These are phyloP conservation scores for Melitaea athalia DNA, from an alignment of 2,888 invertebrate species.

Conservation along the genomic window DNA sequence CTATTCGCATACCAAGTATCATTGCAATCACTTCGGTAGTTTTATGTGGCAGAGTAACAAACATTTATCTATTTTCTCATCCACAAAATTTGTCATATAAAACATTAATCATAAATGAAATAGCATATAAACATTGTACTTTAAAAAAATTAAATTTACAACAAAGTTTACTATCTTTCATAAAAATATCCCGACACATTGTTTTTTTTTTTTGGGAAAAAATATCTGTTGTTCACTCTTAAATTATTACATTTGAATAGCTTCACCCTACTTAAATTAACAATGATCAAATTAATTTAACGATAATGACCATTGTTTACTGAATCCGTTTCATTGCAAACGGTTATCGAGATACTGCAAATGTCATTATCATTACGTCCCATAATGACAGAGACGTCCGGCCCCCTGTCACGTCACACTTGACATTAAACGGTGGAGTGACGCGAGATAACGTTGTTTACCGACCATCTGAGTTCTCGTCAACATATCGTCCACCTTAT, in stretches of 20 bases:
- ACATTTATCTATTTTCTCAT: no score
- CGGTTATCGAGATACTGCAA: constrained; percentile 34
- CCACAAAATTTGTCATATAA: no score
- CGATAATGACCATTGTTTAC: constrained; percentile 13
- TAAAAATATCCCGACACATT: no score
- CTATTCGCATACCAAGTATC: no score
- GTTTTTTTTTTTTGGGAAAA: not conserved
- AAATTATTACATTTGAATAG: not conserved
- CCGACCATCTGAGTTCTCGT: constrained; percentile 37
- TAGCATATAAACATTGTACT: no score
- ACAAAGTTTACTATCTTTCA: no score
- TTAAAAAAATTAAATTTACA: no score
- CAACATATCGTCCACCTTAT: constrained; percentile 25
- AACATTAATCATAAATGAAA: no score
- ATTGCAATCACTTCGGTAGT: no score
- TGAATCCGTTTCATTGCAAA: constrained; percentile 6
- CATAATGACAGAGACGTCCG: constrained; percentile 47
- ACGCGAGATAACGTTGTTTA: constrained; percentile 55
- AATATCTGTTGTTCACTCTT: not conserved
- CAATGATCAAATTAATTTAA: constrained; percentile 7
- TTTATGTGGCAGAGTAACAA: no score
- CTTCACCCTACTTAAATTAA: not conserved
- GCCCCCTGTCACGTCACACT: constrained; percentile 44
- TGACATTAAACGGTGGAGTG: constrained; percentile 43
- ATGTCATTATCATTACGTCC: constrained; percentile 42